These are phyloP conservation scores for Rhagoletis zephyria DNA, from an alignment of 1,140 invertebrate species.

Conservation along the genomic window DNA sequence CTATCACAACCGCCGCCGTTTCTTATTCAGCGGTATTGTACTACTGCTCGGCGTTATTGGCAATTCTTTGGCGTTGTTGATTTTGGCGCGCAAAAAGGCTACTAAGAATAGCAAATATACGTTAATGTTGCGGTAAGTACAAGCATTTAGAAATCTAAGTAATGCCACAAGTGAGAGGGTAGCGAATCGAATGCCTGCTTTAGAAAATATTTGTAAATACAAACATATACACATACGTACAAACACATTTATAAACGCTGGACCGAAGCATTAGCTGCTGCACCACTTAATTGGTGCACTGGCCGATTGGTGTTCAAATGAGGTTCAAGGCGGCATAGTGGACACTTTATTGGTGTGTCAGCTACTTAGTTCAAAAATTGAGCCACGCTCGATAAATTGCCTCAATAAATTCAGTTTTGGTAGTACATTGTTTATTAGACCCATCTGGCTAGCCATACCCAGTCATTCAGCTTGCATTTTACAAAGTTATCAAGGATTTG, in stretches of 20 bases:
- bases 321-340: conserved; percentile 15
- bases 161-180: too few relatives aligned
- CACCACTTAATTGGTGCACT: conserved; percentile 21
- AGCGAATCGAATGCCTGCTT: too few relatives aligned
- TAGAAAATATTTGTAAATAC: too few relatives aligned
- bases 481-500: too few relatives aligned
- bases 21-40: conserved; percentile 62
- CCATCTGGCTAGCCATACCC: too few relatives aligned
- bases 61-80: conserved; percentile 68
- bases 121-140: conserved; percentile 79
- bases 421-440: too few relatives aligned
- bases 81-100: conserved; percentile 75
- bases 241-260: neutral
- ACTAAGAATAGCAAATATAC: conserved; percentile 85
- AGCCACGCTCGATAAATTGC: too few relatives aligned
- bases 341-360: neutral
- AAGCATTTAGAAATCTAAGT: neutral
- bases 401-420: too few relatives aligned
- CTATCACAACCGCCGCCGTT: conserved; percentile 61
- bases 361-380: neutral
- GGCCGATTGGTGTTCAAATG: conserved; percentile 11
- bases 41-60: conserved; percentile 68
- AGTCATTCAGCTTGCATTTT: too few relatives aligned
- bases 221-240: neutral
- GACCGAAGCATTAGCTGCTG: neutral